phyloP scores from a whole-genome alignment of 2,888 invertebrate genomes.

The Hetaerina titia region DNA sequence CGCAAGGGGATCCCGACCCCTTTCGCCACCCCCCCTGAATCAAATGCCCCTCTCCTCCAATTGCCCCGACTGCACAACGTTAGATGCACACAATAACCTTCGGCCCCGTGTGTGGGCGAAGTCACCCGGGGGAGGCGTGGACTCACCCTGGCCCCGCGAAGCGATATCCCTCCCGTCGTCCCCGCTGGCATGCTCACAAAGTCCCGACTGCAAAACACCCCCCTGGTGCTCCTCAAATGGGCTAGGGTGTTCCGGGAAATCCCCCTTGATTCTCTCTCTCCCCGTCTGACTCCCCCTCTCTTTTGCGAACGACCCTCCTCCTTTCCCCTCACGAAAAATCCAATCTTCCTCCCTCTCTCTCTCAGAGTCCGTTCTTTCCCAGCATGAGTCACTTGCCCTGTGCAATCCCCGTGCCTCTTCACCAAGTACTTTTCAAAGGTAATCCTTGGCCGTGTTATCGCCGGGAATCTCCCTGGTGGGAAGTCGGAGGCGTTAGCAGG shows the following conservation, averaged over 20 bases:
- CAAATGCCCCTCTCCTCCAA: neutral
- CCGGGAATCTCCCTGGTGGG: neutral
- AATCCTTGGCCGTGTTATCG: slow-evolving; percentile 25
- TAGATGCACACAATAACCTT: neutral
- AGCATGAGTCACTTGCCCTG: neutral
- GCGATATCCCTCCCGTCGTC: too few relatives aligned
- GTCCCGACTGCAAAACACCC: neutral
- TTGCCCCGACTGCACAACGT: neutral
- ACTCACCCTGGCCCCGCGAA: too few relatives aligned
- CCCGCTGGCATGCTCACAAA: neutral
- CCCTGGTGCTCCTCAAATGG: neutral
- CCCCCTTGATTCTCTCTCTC: neutral
- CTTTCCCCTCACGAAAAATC: neutral
- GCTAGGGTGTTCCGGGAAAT: neutral
- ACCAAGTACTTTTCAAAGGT: neutral
- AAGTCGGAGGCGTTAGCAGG: neutral
- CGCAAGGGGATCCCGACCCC: neutral
- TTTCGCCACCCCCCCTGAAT: neutral
- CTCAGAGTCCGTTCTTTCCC: neutral
- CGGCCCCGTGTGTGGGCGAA: neutral
- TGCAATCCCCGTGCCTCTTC: neutral
- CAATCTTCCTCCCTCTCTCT: neutral
- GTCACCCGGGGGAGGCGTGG: too few relatives aligned
- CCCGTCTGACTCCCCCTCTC: neutral
- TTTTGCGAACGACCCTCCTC: neutral